Evolutionary conservation across 1,140 invertebrate genomes (phyloP).

Genomic region (Hormaphis cornu): DNA sequence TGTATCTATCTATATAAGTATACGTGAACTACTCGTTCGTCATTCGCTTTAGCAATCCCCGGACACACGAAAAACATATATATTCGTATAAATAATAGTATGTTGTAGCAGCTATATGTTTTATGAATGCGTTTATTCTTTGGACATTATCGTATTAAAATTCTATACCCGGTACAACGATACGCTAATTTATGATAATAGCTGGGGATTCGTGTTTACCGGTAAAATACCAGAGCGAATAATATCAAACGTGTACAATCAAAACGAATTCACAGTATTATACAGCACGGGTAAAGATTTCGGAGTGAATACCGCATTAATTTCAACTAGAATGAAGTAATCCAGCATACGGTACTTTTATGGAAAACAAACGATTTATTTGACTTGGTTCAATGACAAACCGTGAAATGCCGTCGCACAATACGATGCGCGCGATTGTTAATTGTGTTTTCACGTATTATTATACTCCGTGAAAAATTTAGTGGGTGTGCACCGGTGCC

Average conservation of each 20-base stretch:
- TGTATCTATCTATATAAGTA: no score
- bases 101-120: no score
- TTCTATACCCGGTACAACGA: neutral
- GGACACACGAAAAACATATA: no score
- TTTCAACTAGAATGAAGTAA: neutral
- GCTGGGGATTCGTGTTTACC: conserved; percentile 5
- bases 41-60: no score
- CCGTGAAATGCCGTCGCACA: no score
- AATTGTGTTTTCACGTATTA: neutral
- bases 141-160: no score
- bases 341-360: neutral
- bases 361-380: neutral
- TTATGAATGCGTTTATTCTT: no score
- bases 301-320: no score
- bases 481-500: no score
- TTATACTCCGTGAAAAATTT: neutral
- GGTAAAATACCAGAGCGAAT: conserved; percentile 15
- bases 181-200: conserved; percentile 29
- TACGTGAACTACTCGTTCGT: no score
- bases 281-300: neutral
- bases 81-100: no score
- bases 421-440: no score
- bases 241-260: neutral
- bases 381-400: neutral
- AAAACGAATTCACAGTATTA: neutral